Base-by-base conservation (phyloP, 2,113 vertebrate genomes). In the Spheniscus mendiculus region DNA sequence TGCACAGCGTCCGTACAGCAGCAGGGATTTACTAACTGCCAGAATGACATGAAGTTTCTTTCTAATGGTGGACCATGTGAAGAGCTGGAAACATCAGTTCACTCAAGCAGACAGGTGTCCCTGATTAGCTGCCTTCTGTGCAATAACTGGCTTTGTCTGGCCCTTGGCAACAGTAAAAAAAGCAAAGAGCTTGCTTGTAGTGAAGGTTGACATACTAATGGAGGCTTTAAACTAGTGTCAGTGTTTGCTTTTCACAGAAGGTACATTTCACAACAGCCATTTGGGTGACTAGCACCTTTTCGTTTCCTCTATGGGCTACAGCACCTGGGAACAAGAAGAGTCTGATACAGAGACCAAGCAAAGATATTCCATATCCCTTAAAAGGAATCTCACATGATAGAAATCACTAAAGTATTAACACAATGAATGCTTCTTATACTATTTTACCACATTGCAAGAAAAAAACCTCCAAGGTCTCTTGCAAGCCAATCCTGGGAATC, bases 61-160 rank as follows among this genome's bases (percentile, higher is more conserved):
- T 52, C 25, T 12, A 69, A 32, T 1, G 0, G 9, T 2, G 29
- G 12, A 9, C 22, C 2, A 0, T 2, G 5, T 1, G 7, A 47
- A 70, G 16, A 71, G 47, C 26, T 40, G 45, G 44, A 34, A 47
- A 36, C 34, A 70, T 6, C 49, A 36, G 42, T 7, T 79, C 40
- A 21, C 25, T 78, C 18, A 5, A 21, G 34, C 11, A 62, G 66
- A n/a, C 29, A 45, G 42, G 40, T 0, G 9, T 40, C 42, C 34
- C 34, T 4, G 16, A 27, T 38, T 11, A 92, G 62, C 65, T 77
- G 56, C 44, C 38, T 56, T 59, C 72, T 38, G 11, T 19, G 27
- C 17, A 5, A 15, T 26, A 55, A 29, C 40, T 15, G 19, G 15
- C 38, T 91, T 69, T 44, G 38, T 15, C 56, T 26, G 30, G 22